phyloP scores from a whole-genome alignment of 2,113 vertebrate genomes.

The Notothenia coriiceps region DNA sequence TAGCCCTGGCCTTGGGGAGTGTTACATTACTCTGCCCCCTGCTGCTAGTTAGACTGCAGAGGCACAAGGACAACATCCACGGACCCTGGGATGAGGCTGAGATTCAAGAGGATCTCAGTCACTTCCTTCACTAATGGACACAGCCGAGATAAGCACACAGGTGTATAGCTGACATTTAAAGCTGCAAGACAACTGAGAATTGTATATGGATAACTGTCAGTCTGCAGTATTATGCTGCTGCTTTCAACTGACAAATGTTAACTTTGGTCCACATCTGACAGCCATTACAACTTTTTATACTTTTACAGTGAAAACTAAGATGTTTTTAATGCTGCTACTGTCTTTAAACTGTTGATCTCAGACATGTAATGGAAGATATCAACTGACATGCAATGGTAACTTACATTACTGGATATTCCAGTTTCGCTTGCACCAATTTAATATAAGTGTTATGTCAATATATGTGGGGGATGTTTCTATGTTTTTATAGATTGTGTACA shows the following conservation, averaged over 20 bases:
- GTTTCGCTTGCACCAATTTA: conserved; percentile 4
- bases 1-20: conserved; percentile 85
- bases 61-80: conserved; percentile 97
- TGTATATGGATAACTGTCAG: neutral
- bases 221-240: conserved; percentile 16
- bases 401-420: neutral
- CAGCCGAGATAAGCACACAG: neutral
- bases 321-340: conserved; percentile 36
- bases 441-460: conserved; percentile 20
- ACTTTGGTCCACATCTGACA: neutral
- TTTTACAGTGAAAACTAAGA: conserved; percentile 8
- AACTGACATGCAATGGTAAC: conserved; percentile 17
- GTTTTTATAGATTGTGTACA: conserved; percentile 4
- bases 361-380: neutral
- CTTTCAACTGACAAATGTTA: conserved; percentile 1
- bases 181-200: neutral
- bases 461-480: neutral
- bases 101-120: conserved; percentile 94
- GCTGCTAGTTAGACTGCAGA: conserved; percentile 90
- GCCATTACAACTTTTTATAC: neutral
- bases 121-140: conserved; percentile 80
- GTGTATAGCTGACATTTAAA: neutral
- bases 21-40: conserved; percentile 91
- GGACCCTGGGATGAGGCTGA: conserved; percentile 99
- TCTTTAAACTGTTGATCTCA: conserved; percentile 29